Conservation (phyloP, 2,113 vertebrate species). For the Gavia stellata region DNA sequence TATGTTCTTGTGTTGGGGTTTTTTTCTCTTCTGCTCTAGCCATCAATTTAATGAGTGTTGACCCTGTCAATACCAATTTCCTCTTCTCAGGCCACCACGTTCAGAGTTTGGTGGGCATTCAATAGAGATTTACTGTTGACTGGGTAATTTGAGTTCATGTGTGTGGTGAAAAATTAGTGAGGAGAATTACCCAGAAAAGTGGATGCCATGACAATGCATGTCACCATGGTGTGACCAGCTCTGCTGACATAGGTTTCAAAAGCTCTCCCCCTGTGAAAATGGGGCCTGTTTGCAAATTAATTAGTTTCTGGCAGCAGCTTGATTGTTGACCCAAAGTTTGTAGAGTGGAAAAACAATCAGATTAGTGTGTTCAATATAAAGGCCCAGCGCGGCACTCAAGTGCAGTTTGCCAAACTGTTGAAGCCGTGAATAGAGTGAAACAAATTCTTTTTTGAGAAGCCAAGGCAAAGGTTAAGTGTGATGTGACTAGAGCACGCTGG, state of each 20-base stretch:
- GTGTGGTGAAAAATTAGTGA: slow-evolving; percentile 74
- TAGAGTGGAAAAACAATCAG: slow-evolving; percentile 83
- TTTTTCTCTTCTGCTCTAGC: neutral
- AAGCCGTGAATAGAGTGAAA: slow-evolving; percentile 74
- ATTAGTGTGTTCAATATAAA: slow-evolving; percentile 81
- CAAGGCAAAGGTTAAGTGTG: slow-evolving; percentile 82
- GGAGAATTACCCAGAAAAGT: slow-evolving; percentile 72
- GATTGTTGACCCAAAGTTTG: slow-evolving; percentile 82
- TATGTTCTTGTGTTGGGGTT: neutral
- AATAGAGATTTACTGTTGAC: slow-evolving; percentile 73
- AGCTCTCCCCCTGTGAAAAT: slow-evolving; percentile 80
- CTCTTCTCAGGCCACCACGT: slow-evolving; percentile 57
- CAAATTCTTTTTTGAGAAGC: slow-evolving; percentile 74
- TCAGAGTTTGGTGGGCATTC: slow-evolving; percentile 56
- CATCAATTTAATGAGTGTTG: slow-evolving; percentile 63
- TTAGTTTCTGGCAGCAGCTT: slow-evolving; percentile 81
- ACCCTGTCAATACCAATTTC: slow-evolving; percentile 69
- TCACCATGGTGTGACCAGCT: slow-evolving; percentile 73
- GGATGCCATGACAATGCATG: slow-evolving; percentile 74
- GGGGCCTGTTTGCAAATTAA: slow-evolving; percentile 83
- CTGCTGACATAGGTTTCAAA: slow-evolving; percentile 77
- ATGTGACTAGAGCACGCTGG: slow-evolving; percentile 71
- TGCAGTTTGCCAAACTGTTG: slow-evolving; percentile 75
- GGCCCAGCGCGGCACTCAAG: slow-evolving; percentile 62
- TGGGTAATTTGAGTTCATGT: slow-evolving; percentile 76